Base-by-base conservation (phyloP, 2,113 vertebrate genomes). In the Gallinago paraguaiae region DNA sequence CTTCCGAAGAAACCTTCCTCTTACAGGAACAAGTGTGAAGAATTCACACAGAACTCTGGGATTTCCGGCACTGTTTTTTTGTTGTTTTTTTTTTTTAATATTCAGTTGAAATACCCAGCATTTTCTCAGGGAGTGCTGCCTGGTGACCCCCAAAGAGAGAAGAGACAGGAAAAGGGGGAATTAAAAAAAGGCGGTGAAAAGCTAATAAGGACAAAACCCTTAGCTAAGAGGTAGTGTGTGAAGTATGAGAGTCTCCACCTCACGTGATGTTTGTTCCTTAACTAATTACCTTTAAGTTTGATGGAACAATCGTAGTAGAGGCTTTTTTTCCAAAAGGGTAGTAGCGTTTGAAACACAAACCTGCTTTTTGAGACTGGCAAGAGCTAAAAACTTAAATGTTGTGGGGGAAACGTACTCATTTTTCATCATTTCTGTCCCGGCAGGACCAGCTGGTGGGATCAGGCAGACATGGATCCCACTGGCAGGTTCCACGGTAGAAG, bases 381-480 rank as follows among this genome's bases (percentile, higher is more conserved):
- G 43, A 48, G 41, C 22, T 45, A 10, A 31, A 16, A 25, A 3
- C 24, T 18, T 23, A 1, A 15, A 2, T 9, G 19, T 7, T 46
- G 7, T 15, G 28, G 28, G 22, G 13, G 10, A 39, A 20, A 17
- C 3, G 4, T 7, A 0, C 13, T 48, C 10, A 7, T 33, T 68
- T 59, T 7, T 11, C 4, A 3, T 5, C 1, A 5, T 24, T 31
- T 22, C 7, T 20, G 11, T 37, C 18, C 68, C 4, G 1, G 13
- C 43, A 39, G 81, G 35, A 68, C 8, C 20, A 5, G 46, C 35
- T 6, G 56, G 27, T 8, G 28, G 15, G 25, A 17, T 39, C 16
- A 2, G 37, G 33, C 61, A 23, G 33, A 15, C 18, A 3, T 1
- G 0, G 2, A 2, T 7, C 18, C 4, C 15, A 4, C 50, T 4